A percentile compares a stretch with the other conserved stretches of the same genome.
These are phyloP conservation scores for Drosophila neotestacea DNA, from an alignment of 2,888 invertebrate species.

Conservation along the genomic window DNA sequence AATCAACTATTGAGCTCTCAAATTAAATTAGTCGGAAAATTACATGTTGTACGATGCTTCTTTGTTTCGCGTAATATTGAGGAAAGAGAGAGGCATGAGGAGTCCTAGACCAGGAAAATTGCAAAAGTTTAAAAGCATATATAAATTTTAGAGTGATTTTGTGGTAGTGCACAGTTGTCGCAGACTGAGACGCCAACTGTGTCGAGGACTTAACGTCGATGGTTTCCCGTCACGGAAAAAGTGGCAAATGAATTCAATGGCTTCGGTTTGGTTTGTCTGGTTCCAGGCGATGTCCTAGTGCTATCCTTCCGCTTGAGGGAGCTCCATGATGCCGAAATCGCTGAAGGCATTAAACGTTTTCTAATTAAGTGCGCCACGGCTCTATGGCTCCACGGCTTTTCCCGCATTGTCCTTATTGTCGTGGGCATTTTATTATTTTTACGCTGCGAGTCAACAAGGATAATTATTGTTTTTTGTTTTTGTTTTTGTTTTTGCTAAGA, in stretches of 20 bases:
- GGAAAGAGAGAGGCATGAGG: not conserved
- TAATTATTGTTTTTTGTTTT: conserved; percentile 69
- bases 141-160: conserved; percentile 59
- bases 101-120: conserved; percentile 6
- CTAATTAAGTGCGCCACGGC: conserved; percentile 72
- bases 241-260: conserved; percentile 41
- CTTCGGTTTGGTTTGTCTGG: conserved; percentile 24
- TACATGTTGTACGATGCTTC: conserved; percentile 37
- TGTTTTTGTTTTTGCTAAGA: conserved; percentile 48
- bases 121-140: conserved; percentile 43
- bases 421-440: conserved; percentile 67
- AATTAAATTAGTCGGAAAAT: conserved; percentile 78
- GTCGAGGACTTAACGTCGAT: conserved; percentile 25
- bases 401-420: conserved; percentile 43
- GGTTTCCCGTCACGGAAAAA: conserved; percentile 23
- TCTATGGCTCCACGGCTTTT: conserved; percentile 7
- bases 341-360: conserved; percentile 75
- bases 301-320: conserved; percentile 56
- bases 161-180: conserved; percentile 3
- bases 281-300: conserved; percentile 18
- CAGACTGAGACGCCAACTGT: conserved; percentile 26
- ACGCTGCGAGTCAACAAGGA: conserved; percentile 66
- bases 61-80: not conserved
- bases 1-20: conserved; percentile 69
- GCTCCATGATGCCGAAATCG: conserved; percentile 37